These are phyloP conservation scores for Tenualosa thibaudeaui DNA, from an alignment of 2,797 vertebrate species.

Conservation along the genomic window DNA sequence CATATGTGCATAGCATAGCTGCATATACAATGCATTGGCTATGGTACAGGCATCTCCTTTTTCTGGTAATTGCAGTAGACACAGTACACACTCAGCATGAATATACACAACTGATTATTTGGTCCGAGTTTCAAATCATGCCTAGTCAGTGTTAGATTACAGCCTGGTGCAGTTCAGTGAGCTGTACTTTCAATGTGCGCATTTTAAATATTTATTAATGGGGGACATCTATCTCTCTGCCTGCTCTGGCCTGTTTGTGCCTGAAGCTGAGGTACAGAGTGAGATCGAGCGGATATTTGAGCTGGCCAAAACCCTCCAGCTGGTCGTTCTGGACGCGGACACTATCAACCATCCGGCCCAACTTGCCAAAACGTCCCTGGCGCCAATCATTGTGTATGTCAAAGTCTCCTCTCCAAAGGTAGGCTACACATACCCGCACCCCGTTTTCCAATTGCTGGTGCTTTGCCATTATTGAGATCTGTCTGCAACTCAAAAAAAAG, in stretches of 20 bases:
- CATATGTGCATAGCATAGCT: not conserved
- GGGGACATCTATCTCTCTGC: not conserved
- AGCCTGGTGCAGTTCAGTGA: not conserved
- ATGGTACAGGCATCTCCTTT: not conserved
- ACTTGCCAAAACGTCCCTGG: constrained; percentile 92
- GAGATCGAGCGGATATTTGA: constrained; percentile 97
- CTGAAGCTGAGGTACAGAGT: constrained; percentile 91
- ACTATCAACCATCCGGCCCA: constrained; percentile 96
- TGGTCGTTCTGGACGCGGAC: constrained; percentile 91
- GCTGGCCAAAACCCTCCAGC: constrained; percentile 92
- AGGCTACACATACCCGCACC: constrained; percentile 11
- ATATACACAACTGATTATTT: not conserved
- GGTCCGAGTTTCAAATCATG: not conserved
- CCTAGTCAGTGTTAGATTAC: not conserved
- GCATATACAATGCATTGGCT: not conserved
- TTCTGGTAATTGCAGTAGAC: not conserved
- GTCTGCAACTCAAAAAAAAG: not conserved
- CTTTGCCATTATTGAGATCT: not conserved
- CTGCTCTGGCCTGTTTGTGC: not conserved
- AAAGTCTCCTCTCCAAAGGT: constrained; percentile 97
- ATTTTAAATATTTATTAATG: not conserved
- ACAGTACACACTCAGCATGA: not conserved
- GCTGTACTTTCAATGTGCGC: not conserved
- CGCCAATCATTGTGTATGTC: constrained; percentile 92
- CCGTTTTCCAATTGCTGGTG: not conserved